A percentile compares a stretch with the other conserved stretches of the same genome.
These are phyloP conservation scores for Gorsachius magnificus DNA, from an alignment of 2,797 vertebrate species.

Conservation along the genomic window DNA sequence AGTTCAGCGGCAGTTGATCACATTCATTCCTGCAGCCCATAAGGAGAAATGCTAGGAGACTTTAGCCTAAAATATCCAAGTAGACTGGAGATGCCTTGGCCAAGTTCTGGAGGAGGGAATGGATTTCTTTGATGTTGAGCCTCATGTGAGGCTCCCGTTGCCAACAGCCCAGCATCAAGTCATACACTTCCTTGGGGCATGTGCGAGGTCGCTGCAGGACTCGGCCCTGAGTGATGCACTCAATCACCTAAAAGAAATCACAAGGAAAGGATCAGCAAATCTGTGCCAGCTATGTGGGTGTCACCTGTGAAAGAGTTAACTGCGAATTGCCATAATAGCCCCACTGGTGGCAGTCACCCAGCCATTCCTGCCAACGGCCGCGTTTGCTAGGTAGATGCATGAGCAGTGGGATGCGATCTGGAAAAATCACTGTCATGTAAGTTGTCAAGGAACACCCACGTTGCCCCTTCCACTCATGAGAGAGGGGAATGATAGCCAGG, in stretches of 20 bases:
- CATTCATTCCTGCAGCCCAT: slow-evolving; percentile 68
- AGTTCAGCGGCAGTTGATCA: slow-evolving; percentile 79
- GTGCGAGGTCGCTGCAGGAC: slow-evolving; percentile 96
- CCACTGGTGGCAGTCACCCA: background rate
- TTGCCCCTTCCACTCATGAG: background rate
- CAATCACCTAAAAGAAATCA: slow-evolving; percentile 87
- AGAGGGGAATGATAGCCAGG: background rate
- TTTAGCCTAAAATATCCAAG: slow-evolving; percentile 97
- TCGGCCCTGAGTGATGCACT: slow-evolving; percentile 98
- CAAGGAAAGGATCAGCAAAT: background rate
- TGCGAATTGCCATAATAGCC: background rate
- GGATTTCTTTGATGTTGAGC: slow-evolving; percentile 97
- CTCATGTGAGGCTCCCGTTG: slow-evolving; percentile 97
- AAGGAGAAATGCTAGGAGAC: slow-evolving; percentile 62
- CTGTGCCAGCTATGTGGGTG: background rate
- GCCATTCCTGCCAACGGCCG: background rate
- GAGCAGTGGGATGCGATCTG: accelerated
- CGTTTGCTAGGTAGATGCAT: background rate
- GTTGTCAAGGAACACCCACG: background rate
- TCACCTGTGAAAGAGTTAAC: background rate
- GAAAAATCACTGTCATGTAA: background rate
- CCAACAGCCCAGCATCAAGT: slow-evolving; percentile 99
- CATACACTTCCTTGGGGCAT: slow-evolving; percentile 96
- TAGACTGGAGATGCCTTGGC: slow-evolving; percentile 98
- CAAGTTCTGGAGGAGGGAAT: slow-evolving; percentile 93